phyloP scores from a whole-genome alignment of 2,113 vertebrate species.

The Takifugu bimaculatus region DNA sequence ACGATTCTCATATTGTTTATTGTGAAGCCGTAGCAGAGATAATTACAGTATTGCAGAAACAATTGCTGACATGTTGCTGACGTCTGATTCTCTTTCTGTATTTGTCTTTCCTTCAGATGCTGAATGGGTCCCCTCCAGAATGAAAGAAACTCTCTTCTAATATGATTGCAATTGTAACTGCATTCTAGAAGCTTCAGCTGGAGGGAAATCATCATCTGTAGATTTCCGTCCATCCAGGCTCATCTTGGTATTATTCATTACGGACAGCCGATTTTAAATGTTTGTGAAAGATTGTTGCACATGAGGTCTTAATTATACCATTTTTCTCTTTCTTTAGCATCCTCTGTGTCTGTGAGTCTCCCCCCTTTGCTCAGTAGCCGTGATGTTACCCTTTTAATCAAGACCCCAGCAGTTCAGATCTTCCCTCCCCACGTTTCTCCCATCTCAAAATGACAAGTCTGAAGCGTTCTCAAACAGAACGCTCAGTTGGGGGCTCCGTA shows the following conservation, averaged over 20 bases:
- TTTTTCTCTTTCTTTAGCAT: conserved; percentile 41
- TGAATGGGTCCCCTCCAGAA: conserved; percentile 1
- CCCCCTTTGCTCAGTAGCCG: conserved; percentile 34
- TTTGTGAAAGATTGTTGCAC: too few species aligned
- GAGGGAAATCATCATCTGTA: conserved; percentile 10
- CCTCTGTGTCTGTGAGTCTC: conserved; percentile 47
- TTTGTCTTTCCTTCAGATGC: conserved; percentile 10
- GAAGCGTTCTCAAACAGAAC: conserved; percentile 97
- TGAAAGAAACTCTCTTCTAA: neutral
- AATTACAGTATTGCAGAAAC: neutral
- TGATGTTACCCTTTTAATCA: conserved; percentile 53
- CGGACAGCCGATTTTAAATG: too few species aligned
- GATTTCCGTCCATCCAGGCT: conserved; percentile 8
- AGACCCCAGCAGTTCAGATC: conserved; percentile 43
- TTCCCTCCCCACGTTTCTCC: conserved; percentile 32
- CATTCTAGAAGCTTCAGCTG: conserved; percentile 21
- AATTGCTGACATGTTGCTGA: neutral
- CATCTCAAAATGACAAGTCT: conserved; percentile 91
- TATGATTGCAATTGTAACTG: conserved; percentile 19
- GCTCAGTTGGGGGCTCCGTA: conserved; percentile 86
- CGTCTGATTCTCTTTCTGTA: neutral
- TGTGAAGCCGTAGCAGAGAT: neutral
- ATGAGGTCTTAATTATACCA: neutral
- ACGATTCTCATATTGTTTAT: neutral
- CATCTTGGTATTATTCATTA: conserved; percentile 15